Evolutionary conservation across 37 sponge, comb jelly and placozoan genomes (phyloP), one percentile per base, ranked within the genome.

Genomic region (Cladorhizidae sp.): DNA sequence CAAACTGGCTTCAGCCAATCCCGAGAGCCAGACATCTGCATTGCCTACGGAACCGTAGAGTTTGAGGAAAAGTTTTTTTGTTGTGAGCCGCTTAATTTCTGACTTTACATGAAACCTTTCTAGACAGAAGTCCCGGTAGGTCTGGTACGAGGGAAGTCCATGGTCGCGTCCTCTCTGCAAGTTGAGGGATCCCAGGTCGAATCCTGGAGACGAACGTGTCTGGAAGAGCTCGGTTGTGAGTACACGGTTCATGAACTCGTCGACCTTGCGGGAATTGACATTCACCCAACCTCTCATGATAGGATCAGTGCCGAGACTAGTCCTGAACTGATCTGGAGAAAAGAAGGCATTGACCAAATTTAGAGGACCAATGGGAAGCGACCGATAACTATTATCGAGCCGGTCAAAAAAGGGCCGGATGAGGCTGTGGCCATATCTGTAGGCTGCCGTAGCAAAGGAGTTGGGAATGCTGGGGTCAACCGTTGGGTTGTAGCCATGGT

Each of bases 101-200:
- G 42, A 32, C 12, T 29, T 7, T 1, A 51, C 23, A 22, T 37
- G 43, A 59, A 82, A 94, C 2, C 50, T 28, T 8, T 65, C 28
- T 17, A 52, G 0, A 40, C 95, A 96, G 76, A 71, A 84, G 22
- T 87, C 67, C 56, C 83, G 71, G 75, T 65, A 91, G 68, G 81
- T 69, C 26, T 42, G 75, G 76, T 96, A 94, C 0, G 90, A 73
- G 14, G 96, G 89, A 0, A 98, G 80, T 22, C 97, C 97, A 73
- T 93, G n/a, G n/a, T n/a, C n/a, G n/a, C n/a, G n/a, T n/a, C n/a
- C n/a, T n/a, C n/a, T n/a, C n/a, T n/a, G n/a, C 32, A 96, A 87
- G 71, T 93, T 93, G 31, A 93, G 80, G 9, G 94, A 78, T 14
- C 89, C 92, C 20, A 96, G 83, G 81, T 96, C 97, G 43, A 83